phyloP scores from a whole-genome alignment of 2,797 vertebrate species.

The Limnodromus scolopaceus region DNA sequence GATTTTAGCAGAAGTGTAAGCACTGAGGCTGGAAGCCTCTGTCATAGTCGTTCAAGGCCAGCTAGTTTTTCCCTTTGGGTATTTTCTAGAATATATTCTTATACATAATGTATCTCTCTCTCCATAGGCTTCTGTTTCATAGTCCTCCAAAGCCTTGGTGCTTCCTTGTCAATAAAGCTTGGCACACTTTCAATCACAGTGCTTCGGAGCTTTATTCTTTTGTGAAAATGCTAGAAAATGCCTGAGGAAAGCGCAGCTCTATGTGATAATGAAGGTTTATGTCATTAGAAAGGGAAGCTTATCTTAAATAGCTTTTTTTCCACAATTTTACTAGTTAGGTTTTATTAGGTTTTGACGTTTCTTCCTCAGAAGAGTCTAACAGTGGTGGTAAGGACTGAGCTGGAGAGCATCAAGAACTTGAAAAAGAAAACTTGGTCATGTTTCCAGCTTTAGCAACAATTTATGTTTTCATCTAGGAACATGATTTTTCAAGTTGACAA shows the following conservation, averaged over 20 bases:
- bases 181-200: constrained; percentile 8
- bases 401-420: background rate
- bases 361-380: background rate
- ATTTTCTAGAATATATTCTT: constrained; percentile 25
- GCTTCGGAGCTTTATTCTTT: constrained; percentile 19
- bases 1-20: background rate
- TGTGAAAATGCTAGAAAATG: background rate
- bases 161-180: constrained; percentile 22
- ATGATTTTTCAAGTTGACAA: background rate
- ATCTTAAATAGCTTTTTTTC: background rate
- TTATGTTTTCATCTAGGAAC: background rate
- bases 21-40: background rate
- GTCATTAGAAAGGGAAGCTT: background rate
- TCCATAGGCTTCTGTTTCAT: background rate
- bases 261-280: constrained; percentile 9
- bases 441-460: background rate
- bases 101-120: constrained; percentile 20
- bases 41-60: background rate
- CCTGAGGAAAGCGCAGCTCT: constrained; percentile 10
- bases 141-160: background rate
- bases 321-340: background rate
- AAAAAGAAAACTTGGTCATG: background rate
- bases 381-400: background rate
- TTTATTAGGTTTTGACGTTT: background rate
- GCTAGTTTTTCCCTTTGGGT: background rate